Conservation (phyloP, 2,888 invertebrate species). For the Cerastis rubricosa region DNA sequence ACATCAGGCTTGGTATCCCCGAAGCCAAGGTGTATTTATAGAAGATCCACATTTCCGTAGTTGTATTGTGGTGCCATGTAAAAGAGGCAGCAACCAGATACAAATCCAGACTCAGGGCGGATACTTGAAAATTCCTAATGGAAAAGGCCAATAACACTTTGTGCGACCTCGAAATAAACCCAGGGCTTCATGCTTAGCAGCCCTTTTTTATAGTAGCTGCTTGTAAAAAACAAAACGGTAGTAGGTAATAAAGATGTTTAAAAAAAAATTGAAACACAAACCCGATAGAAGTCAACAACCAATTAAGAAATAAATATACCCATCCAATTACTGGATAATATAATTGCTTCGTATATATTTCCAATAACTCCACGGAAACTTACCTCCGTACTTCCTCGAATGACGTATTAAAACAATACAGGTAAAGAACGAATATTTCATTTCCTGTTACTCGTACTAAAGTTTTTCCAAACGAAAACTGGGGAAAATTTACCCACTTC, state of each 20-base stretch:
- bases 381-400: neutral
- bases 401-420: slow-evolving; percentile 31
- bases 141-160: neutral
- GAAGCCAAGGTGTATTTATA: no score
- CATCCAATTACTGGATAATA: slow-evolving; percentile 13
- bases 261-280: neutral
- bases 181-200: neutral
- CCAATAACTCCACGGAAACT: slow-evolving; percentile 19
- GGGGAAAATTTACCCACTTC: slow-evolving; percentile 37
- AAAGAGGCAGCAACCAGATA: neutral
- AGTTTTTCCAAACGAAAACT: slow-evolving; percentile 29
- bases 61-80: neutral
- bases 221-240: no score
- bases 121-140: neutral
- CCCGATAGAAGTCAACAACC: slow-evolving; percentile 3
- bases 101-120: neutral
- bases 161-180: neutral
- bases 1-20: no score
- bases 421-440: slow-evolving; percentile 36
- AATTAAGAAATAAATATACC: slow-evolving; percentile 22
- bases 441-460: slow-evolving; percentile 28
- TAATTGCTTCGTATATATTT: slow-evolving; percentile 6
- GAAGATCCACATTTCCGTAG: fast-evolving
- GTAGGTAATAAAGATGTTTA: neutral
- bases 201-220: no score